Conservation (phyloP, 2,113 vertebrate species). For the Crotalus viridis region DNA sequence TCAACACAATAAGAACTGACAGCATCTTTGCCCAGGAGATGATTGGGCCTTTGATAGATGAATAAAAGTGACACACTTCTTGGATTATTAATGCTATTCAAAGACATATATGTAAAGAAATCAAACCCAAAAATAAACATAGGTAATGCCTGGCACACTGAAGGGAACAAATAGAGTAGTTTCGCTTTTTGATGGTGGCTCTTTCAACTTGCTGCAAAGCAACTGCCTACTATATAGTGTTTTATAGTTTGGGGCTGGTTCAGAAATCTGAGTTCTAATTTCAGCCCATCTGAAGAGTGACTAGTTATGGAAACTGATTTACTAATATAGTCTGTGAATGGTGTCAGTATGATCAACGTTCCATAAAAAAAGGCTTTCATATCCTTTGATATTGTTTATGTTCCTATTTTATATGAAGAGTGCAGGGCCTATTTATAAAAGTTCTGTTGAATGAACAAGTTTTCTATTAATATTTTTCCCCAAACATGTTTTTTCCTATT, state of each 20-base stretch:
- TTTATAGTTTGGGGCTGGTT: background rate
- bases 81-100: constrained; percentile 5
- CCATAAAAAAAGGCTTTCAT: background rate
- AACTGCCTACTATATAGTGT: background rate
- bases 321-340: background rate
- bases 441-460: background rate
- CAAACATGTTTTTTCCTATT: background rate
- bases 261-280: background rate
- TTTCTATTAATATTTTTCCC: background rate
- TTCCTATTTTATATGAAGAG: background rate
- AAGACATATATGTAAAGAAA: background rate
- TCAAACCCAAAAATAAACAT: background rate
- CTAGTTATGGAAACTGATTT: background rate
- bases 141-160: background rate
- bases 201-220: background rate
- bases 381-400: background rate
- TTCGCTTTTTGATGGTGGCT: background rate
- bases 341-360: background rate
- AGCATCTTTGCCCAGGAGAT: constrained; percentile 34
- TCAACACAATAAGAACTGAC: constrained; percentile 40
- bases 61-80: constrained; percentile 21
- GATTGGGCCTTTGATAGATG: constrained; percentile 24
- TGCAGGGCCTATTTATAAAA: background rate
- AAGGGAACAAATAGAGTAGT: background rate
- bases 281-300: background rate